Base-by-base conservation (phyloP, 1,140 invertebrate genomes). In the Grapholita molesta region DNA sequence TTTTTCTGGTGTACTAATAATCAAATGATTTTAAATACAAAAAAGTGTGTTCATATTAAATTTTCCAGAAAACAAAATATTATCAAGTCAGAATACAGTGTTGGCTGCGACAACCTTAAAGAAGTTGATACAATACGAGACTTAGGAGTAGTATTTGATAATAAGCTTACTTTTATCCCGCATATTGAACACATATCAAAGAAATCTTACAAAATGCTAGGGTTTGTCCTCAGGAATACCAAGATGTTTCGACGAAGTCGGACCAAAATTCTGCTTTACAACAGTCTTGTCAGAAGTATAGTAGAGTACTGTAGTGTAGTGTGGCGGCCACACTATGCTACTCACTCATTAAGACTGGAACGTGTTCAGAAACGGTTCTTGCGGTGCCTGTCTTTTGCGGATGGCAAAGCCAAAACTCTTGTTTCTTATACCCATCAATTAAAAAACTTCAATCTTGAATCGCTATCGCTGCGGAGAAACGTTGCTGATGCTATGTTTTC, bases 301-400 rank as follows among this genome's bases (percentile, higher is more conserved):
- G n/a, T n/a, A n/a, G n/a, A n/a, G n/a, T n/a, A n/a, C n/a, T 70
- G 70, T 38, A 23, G 42, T 55, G 57, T 69, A 9, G 73, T 72
- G 0, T 78, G 73, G 73, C 35, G 73, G 2, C 73, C 76, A 0
- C 71, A 73, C 38, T 73, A 70, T 57, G 66, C 68, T 2, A 65
- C 42, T 21, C 73, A 75, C 25, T 38, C 48, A 8, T 42, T 72
- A 32, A 33, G 76, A 48, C 11, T 75, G 33, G 72, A 78, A 32
- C 21, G 69, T n/a, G 24, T 72, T 2, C 70, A 72, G 25, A 70
- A 75, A 48, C 30, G 67, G 6, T 75, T 73, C 24, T 21, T 75
- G 18, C 70, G 48, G 28, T 66, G 73, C 32, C 28, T 77, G 9
- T n/a, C 32, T 3, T 55, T 64, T 15, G 21, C 28, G 23, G 15